Evolutionary conservation across 2,113 vertebrate genomes (phyloP).

Genomic region (Neolamprologus toae): DNA sequence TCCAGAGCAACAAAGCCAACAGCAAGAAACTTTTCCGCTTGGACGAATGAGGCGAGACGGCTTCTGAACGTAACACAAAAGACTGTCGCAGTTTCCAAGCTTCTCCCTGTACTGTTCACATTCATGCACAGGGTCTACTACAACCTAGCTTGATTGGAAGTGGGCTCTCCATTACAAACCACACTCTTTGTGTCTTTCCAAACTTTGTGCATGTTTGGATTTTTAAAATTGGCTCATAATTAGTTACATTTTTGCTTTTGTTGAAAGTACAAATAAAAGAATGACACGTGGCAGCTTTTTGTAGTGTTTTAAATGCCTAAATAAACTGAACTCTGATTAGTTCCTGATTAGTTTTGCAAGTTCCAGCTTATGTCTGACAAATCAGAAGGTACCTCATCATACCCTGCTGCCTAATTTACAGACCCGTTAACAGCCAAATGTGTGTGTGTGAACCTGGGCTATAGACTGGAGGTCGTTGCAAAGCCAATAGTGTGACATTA

Average conservation of each 20-base stretch:
- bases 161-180: not conserved
- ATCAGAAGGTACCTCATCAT: not conserved
- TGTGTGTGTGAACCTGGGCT: not conserved
- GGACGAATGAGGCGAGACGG: not conserved
- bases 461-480: not conserved
- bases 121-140: not conserved
- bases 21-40: not conserved
- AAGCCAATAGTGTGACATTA: not conserved
- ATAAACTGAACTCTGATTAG: not conserved
- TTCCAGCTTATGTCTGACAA: not conserved
- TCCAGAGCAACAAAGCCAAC: not conserved
- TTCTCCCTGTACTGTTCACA: not conserved
- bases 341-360: not conserved
- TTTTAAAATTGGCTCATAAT: not conserved
- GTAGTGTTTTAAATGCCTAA: not conserved
- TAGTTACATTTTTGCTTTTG: not conserved
- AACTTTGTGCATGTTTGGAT: not conserved
- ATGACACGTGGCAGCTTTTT: not conserved
- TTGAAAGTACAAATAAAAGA: not conserved
- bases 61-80: not conserved
- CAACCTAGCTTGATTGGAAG: not conserved
- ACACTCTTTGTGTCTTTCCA: not conserved
- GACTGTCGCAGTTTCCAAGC: not conserved
- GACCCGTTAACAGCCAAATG: not conserved
- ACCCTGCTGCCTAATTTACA: not conserved